Base-by-base conservation (phyloP, 2,888 invertebrate genomes). In the Formica aserva region DNA sequence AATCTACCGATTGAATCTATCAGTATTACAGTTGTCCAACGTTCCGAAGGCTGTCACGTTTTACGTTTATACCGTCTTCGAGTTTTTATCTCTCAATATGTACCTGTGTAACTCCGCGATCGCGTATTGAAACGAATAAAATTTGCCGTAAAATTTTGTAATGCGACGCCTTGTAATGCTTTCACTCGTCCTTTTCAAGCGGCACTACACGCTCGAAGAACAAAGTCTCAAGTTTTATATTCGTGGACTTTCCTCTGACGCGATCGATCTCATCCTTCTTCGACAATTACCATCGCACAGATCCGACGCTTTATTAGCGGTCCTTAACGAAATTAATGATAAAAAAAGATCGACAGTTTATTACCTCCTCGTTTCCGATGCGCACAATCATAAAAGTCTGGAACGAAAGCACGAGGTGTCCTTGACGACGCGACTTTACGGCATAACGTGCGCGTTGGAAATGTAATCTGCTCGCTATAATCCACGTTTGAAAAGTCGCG, bases 321-420 rank as follows among this genome's bases (percentile, higher is more conserved):
- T 41, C 71, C 78, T 72, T 72, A 45, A 48, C 60, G 35, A 74
- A 60, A 13, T 32, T 2, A 32, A 13, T 18, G n/a, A 29, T 77
- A 18, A 57, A 32, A 32, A 52, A 62, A 41, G 18, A 71, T 72
- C 45, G 75, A 18, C 72, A 29, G 57, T 72, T 78, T 72, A 72
- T 45, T 80, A 35, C 60, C 78, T 45, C 18, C 45, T 45, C 55
- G 11, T 77, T 57, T 78, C 71, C 29, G 32, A 41, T 35, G 77
- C 57, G 71, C 72, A 32, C 72, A 29, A 71, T 71, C 77, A 41
- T 78, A 78, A 78, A 78, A 69, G 71, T 65, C 65, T 38, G 22
- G 60, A 81, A 65, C 29, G 62, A 57, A 66, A 63, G 26, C 26
- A 62, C 69, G 22, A 13, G 32, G 45, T 22, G 78, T 78, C 78